These are phyloP conservation scores for Clamator glandarius DNA, from an alignment of 2,797 vertebrate species.

Conservation along the genomic window DNA sequence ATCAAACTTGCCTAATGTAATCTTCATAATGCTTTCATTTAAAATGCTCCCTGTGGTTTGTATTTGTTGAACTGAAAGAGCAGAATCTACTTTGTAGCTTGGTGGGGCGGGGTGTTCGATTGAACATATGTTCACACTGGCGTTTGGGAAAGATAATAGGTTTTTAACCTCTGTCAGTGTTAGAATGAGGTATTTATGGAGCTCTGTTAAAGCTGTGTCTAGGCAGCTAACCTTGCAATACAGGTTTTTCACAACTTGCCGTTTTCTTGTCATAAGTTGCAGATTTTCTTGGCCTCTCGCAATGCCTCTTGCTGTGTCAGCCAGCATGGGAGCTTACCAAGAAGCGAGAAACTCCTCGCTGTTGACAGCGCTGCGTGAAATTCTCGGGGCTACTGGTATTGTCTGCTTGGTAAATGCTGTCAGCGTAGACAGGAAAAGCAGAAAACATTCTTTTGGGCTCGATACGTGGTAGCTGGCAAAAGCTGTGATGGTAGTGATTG, in stretches of 20 bases:
- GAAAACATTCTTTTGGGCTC: not conserved
- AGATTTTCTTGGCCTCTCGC: not conserved
- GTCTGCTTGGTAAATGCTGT: not conserved
- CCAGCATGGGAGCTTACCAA: not conserved
- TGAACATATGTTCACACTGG: slow-evolving; percentile 62
- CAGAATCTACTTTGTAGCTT: slow-evolving; percentile 61
- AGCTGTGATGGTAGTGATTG: accelerated
- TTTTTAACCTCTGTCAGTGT: slow-evolving; percentile 74
- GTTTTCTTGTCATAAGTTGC: slow-evolving; percentile 17
- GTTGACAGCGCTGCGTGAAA: not conserved
- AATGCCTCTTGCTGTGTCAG: not conserved
- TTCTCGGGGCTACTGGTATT: not conserved
- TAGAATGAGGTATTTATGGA: slow-evolving; percentile 53
- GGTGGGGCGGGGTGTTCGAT: slow-evolving; percentile 35
- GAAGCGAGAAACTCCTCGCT: not conserved
- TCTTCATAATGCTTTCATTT: slow-evolving; percentile 72
- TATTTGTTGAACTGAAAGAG: slow-evolving; percentile 65
- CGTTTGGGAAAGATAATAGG: slow-evolving; percentile 67
- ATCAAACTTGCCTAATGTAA: slow-evolving; percentile 73
- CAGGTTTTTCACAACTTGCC: slow-evolving; percentile 19
- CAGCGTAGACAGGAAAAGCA: not conserved
- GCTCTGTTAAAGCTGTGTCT: slow-evolving; percentile 22
- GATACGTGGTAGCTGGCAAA: not conserved
- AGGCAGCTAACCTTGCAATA: slow-evolving; percentile 23
- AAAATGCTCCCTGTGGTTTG: slow-evolving; percentile 69